Base-by-base conservation (phyloP, 2,113 vertebrate genomes). In the Willisornis vidua region DNA sequence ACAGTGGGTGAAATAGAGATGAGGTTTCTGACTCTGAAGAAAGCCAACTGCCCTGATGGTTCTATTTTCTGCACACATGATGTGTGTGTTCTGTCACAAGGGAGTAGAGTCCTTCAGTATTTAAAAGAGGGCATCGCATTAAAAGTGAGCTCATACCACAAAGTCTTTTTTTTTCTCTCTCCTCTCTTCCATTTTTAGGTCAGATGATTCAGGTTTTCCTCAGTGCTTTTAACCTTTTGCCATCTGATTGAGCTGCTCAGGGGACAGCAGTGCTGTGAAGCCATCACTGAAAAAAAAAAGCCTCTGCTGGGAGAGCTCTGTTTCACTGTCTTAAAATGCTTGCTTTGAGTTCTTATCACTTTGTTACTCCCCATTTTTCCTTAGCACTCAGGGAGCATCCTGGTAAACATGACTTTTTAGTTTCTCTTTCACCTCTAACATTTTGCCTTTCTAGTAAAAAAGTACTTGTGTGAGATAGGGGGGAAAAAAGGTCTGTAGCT, bases 191-290 rank as follows among this genome's bases (percentile, higher is more conserved):
- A 72, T 88, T 94, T 96, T 96, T 94, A 79, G 79, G 85, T 90
- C 79, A 89, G 79, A 93, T 97, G 94, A 97, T 92, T 96, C 94
- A 95, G 90, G 87, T 93, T 96, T 95, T 97, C 94, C 92, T 93
- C 55, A 12, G 26, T 86, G 90, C 72, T 95, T 93, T 93, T 96
- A 94, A 90, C 90, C 93, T 91, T 85, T 49, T 57, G 92, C 82
- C 80, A 25, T 68, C 65, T 84, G 75, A 93, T 48, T 1, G 37
- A 85, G 85, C 65, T 75, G 80, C 83, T 92, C 55, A 45, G 86
- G 68, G 85, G 92, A 51, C 82, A 67, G 82, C n/a, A 49, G 37
- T 33, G 29, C 78, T 80, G 59, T 55, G 90, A 91, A 59, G 79
- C 75, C 77, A 79, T 66, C 4, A 3, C 62, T 95, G 70, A 59